Conservation (phyloP, 2,113 vertebrate genomes). For the Alethe castanea region DNA sequence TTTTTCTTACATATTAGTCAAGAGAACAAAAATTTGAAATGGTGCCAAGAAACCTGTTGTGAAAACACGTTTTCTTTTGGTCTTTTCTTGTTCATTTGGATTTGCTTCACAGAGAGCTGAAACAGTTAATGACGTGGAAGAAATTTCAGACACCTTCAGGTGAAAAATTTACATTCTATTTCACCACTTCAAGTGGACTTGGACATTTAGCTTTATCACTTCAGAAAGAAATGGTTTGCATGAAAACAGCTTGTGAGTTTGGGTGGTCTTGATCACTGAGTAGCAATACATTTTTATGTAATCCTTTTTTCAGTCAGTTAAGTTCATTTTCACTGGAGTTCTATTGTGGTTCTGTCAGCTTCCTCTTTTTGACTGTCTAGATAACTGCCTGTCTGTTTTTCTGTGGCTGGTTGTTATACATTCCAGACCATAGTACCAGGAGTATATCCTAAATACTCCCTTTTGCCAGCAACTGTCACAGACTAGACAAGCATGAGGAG, state of each 20-base stretch:
- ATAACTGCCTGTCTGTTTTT: neutral
- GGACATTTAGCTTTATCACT: neutral
- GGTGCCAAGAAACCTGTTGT: neutral
- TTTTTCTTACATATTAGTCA: neutral
- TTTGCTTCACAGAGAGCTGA: neutral
- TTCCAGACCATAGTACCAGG: rapidly evolving
- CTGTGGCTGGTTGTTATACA: neutral
- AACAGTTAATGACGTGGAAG: neutral
- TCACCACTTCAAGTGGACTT: neutral
- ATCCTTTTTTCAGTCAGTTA: neutral
- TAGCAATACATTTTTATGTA: neutral
- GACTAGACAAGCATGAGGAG: neutral
- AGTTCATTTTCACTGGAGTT: neutral
- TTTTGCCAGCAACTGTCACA: neutral
- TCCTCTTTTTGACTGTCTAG: neutral
- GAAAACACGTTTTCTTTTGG: neutral
- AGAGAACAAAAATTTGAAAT: neutral
- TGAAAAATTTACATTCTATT: neutral
- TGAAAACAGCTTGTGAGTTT: neutral
- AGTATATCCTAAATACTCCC: neutral
- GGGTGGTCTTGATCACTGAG: neutral
- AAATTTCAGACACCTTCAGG: neutral
- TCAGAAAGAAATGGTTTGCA: neutral
- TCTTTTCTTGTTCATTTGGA: neutral
- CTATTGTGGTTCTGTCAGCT: neutral